Evolutionary conservation across 2,797 vertebrate genomes (phyloP), one percentile per base, ranked within the genome.

Genomic region (Acipenser oxyrinchus): DNA sequence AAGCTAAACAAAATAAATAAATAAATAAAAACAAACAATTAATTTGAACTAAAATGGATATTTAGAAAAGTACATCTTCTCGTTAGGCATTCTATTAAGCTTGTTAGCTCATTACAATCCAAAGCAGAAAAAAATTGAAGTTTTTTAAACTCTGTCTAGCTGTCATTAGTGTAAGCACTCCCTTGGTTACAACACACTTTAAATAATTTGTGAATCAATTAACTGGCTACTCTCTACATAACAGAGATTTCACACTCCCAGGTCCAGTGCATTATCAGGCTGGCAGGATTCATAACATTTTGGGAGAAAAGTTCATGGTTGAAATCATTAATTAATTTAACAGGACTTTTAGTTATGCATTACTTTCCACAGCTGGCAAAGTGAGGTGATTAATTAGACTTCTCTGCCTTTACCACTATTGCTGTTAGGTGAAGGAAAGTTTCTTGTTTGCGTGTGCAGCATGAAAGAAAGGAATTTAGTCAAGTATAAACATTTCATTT

Each of bases 161-260:
- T 82, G 85, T 89, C 87, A 73, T 91, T 90, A 91, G 83, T 87
- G 78, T 62, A 79, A 94, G 88, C 83, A 81, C 90, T 94, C 94
- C 93, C 91, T 75, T 78, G 91, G 87, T 93, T 82, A 80, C 86
- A 87, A 88, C 91, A 95, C 94, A 97, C 93, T 96, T 95, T 94
- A 92, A 93, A 94, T 97, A 94, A 98, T 97, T 94, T 94, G 92
- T 87, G 78, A 97, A 97, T 96, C 93, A 95, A 96, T 97, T 97
- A 98, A 95, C 90, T 91, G 86, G 88, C 78, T 59, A 93, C 95
- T 95, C 91, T 90, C 85, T 85, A 91, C 86, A 89, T 93, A 93
- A 92, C 91, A 88, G 73, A 81, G 83, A 92, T 93, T 94, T 95
- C 92, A 94, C 91, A 93, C 93, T 90, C 83, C 68, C 72, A 89